Evolutionary conservation across 2,888 invertebrate genomes (phyloP).

Genomic region (Melieria omissa): DNA sequence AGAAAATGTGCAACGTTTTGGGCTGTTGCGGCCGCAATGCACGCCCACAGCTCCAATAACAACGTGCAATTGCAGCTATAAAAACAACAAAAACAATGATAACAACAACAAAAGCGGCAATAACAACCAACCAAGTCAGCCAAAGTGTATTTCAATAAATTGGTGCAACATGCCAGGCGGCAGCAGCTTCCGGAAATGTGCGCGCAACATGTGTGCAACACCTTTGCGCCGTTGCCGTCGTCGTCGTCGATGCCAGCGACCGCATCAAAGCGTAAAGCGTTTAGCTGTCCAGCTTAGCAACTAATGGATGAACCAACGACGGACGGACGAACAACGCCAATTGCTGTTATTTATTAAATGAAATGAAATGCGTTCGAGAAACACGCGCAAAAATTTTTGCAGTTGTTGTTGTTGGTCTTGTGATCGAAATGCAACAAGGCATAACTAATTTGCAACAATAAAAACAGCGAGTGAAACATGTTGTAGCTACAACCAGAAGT

Average conservation of each 20-base stretch:
- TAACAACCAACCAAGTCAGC: constrained; percentile 10
- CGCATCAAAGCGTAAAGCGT: no score
- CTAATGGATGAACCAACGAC: neutral
- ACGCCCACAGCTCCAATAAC: no score
- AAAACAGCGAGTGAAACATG: constrained; percentile 1
- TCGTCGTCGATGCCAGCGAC: neutral
- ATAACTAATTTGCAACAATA: constrained; percentile 9
- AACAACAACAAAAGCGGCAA: neutral
- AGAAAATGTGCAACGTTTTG: constrained; percentile 2
- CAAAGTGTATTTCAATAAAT: constrained; percentile 24
- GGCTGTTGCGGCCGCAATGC: no score
- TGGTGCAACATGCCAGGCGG: constrained; percentile 9
- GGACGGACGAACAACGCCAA: constrained; percentile 12
- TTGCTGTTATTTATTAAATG: constrained; percentile 10
- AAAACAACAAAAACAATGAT: no score
- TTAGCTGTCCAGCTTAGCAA: neutral
- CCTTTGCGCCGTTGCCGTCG: neutral
- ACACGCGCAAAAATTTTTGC: constrained; percentile 17
- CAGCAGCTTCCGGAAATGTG: constrained; percentile 17
- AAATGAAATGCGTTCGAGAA: constrained; percentile 14
- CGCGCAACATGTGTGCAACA: neutral
- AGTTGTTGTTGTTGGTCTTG: neutral
- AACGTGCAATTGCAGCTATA: no score
- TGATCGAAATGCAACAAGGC: constrained; percentile 9
- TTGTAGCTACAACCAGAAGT: constrained; percentile 6